Evolutionary conservation across 1,140 invertebrate species (phyloP), one percentile per base, ranked within the genome.

Genomic region (Bicyclus anynana): DNA sequence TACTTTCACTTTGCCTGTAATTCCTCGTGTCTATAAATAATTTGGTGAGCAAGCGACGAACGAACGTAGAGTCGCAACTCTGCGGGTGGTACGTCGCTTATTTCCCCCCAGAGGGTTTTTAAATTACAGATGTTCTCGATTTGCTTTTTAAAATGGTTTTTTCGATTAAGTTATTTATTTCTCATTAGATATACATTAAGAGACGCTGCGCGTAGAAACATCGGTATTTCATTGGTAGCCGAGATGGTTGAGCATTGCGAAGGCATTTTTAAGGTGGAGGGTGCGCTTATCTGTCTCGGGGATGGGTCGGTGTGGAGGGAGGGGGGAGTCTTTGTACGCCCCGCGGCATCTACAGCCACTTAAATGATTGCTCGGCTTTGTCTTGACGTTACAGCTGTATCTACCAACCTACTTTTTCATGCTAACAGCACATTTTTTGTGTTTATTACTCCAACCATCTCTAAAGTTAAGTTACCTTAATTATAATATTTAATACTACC

Each of bases 291-390:
- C 74, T 73, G 62, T 38, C 42, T 50, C 59, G 20, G 58, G 59
- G 37, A 18, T 37, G 59, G 49, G 54, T 26, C n/a, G 21, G 51
- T 17, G 59, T 59, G 46, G 29, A 7, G 2, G 10, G 10, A 20
- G 40, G 56, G 49, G 57, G 58, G 49, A 50, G 60, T 67, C 70
- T 77, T 80, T 76, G 72, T 77, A 72, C 73, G 52, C 63, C 58
- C 49, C 49, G 65, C 64, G 57, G 63, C 72, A 72, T 77, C 69
- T 73, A 69, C 70, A 58, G 77, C 81, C 80, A 83, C 80, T 85
- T 85, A 83, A 75, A 78, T 78, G 72, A 83, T 85, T 85, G 78
- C 72, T 66, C 60, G 67, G 67, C 69, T 77, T 81, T 84, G 69
- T 82, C 72, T 76, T 75, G 54, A 49, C 60, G 55, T 56, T 55